These are phyloP conservation scores for Dione vanillae DNA, from an alignment of 2,888 invertebrate genomes.

Conservation along the genomic window DNA sequence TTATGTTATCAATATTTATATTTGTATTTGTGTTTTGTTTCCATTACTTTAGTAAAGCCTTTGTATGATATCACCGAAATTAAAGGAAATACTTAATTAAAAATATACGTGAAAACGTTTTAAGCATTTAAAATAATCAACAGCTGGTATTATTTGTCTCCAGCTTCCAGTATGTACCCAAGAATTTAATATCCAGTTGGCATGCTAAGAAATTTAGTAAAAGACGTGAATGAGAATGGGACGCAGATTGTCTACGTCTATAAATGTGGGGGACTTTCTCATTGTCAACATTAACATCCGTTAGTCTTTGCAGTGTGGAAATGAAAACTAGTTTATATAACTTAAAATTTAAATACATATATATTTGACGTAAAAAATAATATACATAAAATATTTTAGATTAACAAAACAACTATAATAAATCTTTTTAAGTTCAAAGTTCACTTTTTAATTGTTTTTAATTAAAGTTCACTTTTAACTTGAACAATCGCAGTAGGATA, in stretches of 20 bases:
- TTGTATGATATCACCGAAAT: background rate
- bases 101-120: background rate
- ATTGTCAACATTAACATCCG: conserved; percentile 19
- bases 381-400: no score
- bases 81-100: background rate
- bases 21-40: background rate
- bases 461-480: no score
- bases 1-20: conserved; percentile 4
- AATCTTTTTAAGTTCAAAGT: no score
- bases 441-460: no score
- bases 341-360: background rate
- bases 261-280: conserved; percentile 25
- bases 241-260: conserved; percentile 14
- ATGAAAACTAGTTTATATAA: conserved; percentile 1
- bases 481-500: no score
- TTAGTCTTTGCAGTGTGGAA: conserved; percentile 15
- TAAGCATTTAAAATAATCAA: conserved; percentile 9
- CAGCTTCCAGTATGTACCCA: conserved; percentile 1
- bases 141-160: background rate
- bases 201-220: conserved; percentile 26
- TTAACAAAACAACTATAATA: no score
- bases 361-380: no score
- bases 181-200: conserved; percentile 35
- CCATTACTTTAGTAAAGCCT: background rate
- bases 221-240: conserved; percentile 28